These are phyloP conservation scores for Diabrotica virgifera DNA, from an alignment of 1,140 invertebrate species.

Conservation along the genomic window DNA sequence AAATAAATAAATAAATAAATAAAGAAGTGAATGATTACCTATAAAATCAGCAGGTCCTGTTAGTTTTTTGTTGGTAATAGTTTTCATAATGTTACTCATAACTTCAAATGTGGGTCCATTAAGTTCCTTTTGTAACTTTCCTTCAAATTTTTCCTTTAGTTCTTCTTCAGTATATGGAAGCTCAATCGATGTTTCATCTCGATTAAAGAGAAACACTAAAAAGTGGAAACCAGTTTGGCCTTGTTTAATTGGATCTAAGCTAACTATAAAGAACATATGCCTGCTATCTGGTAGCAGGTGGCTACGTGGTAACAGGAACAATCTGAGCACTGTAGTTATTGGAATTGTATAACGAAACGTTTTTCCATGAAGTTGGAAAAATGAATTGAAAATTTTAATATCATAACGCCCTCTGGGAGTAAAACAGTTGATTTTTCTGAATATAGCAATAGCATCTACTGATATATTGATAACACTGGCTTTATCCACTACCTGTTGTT, in stretches of 20 bases:
- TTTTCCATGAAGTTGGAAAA: constrained; percentile 99
- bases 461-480: constrained; percentile 97
- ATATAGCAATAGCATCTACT: constrained; percentile 96
- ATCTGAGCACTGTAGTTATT: constrained; percentile 88
- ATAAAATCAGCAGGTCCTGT: constrained; percentile 91
- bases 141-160: constrained; percentile 91
- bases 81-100: constrained; percentile 94
- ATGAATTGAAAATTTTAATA: constrained; percentile 96
- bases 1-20: too few relatives aligned
- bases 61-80: constrained; percentile 90
- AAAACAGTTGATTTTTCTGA: constrained; percentile 95
- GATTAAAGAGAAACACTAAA: constrained; percentile 89
- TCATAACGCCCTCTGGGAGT: constrained; percentile 99
- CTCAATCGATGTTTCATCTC: constrained; percentile 92
- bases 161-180: constrained; percentile 89
- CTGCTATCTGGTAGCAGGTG: too few relatives aligned
- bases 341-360: constrained; percentile 99
- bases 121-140: constrained; percentile 87
- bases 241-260: constrained; percentile 98
- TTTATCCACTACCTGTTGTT: constrained; percentile 93
- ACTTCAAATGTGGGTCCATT: constrained; percentile 94
- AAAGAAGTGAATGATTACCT: constrained; percentile 50
- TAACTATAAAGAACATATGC: constrained; percentile 98
- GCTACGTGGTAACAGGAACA: constrained; percentile 97
- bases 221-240: constrained; percentile 97